phyloP scores from a whole-genome alignment of 2,113 vertebrate genomes.

The Lampris megalopsis region DNA sequence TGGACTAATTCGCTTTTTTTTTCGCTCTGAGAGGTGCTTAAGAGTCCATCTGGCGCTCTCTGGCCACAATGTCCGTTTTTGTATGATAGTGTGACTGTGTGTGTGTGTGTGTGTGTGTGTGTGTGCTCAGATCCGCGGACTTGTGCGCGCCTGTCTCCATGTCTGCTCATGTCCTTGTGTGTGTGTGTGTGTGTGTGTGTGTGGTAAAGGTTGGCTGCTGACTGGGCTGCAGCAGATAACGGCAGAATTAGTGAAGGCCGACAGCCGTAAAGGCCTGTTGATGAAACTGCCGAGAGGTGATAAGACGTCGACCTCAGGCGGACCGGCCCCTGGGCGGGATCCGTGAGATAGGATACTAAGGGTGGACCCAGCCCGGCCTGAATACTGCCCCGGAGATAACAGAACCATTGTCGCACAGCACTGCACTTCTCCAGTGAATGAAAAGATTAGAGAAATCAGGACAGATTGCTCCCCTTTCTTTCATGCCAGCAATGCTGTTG shows the following conservation, averaged over 20 bases:
- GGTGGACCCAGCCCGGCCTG: background rate
- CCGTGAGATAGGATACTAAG: background rate
- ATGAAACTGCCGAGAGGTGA: constrained; percentile 48
- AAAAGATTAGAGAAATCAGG: constrained; percentile 8
- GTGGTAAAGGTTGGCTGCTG: constrained; percentile 9
- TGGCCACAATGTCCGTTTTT: background rate
- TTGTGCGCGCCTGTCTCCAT: too few relatives aligned
- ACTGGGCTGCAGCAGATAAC: constrained; percentile 57
- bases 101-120: background rate
- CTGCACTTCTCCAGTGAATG: background rate
- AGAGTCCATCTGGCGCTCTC: constrained; percentile 1
- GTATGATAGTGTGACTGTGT: background rate
- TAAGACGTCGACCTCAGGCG: constrained; percentile 45
- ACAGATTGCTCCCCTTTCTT: constrained; percentile 5
- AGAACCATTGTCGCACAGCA: constrained; percentile 14
- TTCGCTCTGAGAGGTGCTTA: constrained; percentile 16
- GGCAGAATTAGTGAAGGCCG: constrained; percentile 27
- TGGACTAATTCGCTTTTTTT: constrained; percentile 14
- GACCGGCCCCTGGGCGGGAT: background rate
- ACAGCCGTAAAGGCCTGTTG: constrained; percentile 36
- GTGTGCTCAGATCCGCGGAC: too few relatives aligned
- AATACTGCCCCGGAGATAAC: constrained; percentile 16
- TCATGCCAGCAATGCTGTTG: background rate
- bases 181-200: background rate
- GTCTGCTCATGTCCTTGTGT: too few relatives aligned